Conservation (phyloP, 1,140 invertebrate genomes). For the Agraylea sexmaculata region DNA sequence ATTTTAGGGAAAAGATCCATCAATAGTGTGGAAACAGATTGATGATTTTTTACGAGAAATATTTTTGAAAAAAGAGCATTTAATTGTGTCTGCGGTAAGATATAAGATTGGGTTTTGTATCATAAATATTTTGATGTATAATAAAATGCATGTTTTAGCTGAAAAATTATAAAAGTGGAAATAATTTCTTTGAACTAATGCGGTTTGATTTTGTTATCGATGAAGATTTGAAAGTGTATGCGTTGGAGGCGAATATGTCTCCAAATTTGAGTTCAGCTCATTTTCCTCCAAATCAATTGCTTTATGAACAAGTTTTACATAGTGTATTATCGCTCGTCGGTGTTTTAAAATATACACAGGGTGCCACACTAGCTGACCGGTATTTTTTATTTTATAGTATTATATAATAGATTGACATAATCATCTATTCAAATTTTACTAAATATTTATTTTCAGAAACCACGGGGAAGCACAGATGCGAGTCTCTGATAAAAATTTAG, state of each 20-base stretch:
- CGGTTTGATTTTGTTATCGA: constrained; percentile 90
- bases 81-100: constrained; percentile 47
- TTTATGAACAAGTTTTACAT: constrained; percentile 90
- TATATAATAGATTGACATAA: too few relatives aligned
- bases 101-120: constrained; percentile 7
- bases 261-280: constrained; percentile 92
- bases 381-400: constrained; percentile 21
- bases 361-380: constrained; percentile 30
- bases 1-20: constrained; percentile 53
- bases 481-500: constrained; percentile 68
- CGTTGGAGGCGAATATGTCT: constrained; percentile 97
- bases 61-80: constrained; percentile 61
- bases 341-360: constrained; percentile 43
- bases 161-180: constrained; percentile 38
- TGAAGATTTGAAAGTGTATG: constrained; percentile 72
- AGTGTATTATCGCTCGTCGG: constrained; percentile 78
- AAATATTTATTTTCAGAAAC: constrained; percentile 25
- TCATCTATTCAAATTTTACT: too few relatives aligned
- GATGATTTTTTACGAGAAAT: constrained; percentile 65
- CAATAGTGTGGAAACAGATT: constrained; percentile 70
- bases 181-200: constrained; percentile 90
- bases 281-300: constrained; percentile 71
- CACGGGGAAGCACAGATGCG: constrained; percentile 45
- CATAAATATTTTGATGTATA: constrained; percentile 10
- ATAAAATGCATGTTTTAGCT: constrained; percentile 24